Evolutionary conservation across 2,113 vertebrate species (phyloP).

Genomic region (Phasianus colchicus): DNA sequence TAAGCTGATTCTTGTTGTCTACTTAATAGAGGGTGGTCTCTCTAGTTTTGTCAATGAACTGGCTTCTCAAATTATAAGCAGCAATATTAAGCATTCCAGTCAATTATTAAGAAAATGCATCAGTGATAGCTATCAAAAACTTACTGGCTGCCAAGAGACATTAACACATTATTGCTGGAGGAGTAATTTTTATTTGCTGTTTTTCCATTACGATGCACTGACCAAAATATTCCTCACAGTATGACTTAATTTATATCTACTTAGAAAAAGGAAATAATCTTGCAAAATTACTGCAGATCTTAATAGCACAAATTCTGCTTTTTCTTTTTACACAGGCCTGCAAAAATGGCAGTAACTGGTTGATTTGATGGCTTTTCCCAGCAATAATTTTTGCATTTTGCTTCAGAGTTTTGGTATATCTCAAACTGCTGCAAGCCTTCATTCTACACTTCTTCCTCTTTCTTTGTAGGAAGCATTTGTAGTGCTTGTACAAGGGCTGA

Average conservation of each 20-base stretch:
- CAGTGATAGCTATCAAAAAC: slow-evolving; percentile 22
- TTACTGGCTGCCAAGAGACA: slow-evolving; percentile 32
- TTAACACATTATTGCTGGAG: slow-evolving; percentile 20
- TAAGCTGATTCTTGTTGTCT: slow-evolving; percentile 39
- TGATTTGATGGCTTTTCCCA: neutral
- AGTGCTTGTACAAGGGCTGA: neutral
- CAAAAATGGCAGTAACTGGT: neutral
- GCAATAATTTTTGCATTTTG: neutral
- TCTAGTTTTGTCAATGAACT: slow-evolving; percentile 58
- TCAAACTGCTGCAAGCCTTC: neutral
- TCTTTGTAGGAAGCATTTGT: neutral
- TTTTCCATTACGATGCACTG: slow-evolving; percentile 24
- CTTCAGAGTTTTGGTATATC: neutral
- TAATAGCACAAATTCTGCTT: neutral
- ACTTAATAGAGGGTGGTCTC: slow-evolving; percentile 12
- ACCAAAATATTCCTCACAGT: slow-evolving; percentile 21
- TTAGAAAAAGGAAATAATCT: slow-evolving; percentile 20
- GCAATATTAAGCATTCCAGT: slow-evolving; percentile 43
- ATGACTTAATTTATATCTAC: slow-evolving; percentile 35
- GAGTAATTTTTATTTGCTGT: slow-evolving; percentile 21
- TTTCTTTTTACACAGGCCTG: neutral
- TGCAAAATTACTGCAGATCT: neutral
- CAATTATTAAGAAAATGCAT: slow-evolving; percentile 52
- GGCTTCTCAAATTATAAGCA: slow-evolving; percentile 52
- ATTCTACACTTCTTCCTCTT: neutral